These are phyloP conservation scores for Elmis aenea DNA, from an alignment of 2,888 invertebrate genomes.

Conservation along the genomic window DNA sequence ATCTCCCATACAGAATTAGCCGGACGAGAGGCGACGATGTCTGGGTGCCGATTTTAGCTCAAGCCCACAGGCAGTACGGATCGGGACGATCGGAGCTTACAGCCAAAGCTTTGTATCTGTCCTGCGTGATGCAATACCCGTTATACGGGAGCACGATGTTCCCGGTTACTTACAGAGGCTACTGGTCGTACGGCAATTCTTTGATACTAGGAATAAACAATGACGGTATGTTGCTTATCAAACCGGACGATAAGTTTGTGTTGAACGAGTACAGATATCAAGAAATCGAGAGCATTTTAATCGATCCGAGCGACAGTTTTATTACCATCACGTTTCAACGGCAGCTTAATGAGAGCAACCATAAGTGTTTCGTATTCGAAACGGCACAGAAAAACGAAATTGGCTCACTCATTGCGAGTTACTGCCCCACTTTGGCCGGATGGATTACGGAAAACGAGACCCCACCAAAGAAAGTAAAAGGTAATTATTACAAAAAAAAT, in stretches of 20 bases:
- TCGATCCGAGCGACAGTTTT: constrained; percentile 89
- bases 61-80: constrained; percentile 87
- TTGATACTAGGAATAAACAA: constrained; percentile 82
- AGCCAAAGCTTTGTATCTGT: constrained; percentile 87
- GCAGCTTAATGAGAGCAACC: constrained; percentile 58
- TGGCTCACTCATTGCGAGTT: constrained; percentile 86
- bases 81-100: constrained; percentile 87
- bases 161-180: constrained; percentile 86
- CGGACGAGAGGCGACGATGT: constrained; percentile 73
- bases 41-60: constrained; percentile 82
- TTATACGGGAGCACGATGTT: constrained; percentile 54
- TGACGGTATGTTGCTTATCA: constrained; percentile 86
- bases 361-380: constrained; percentile 90
- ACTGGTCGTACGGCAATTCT: constrained; percentile 81
- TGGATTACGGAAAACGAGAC: constrained; percentile 74
- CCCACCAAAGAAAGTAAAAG: constrained; percentile 55
- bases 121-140: constrained; percentile 95
- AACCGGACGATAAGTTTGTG: constrained; percentile 87
- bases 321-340: constrained; percentile 84
- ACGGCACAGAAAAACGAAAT: constrained; percentile 87
- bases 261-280: constrained; percentile 85
- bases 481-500: no score
- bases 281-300: constrained; percentile 84
- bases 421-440: constrained; percentile 78
- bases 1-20: constrained; percentile 79